These are phyloP conservation scores for Ennomos fuscantarius DNA, from an alignment of 2,888 invertebrate species.

Conservation along the genomic window DNA sequence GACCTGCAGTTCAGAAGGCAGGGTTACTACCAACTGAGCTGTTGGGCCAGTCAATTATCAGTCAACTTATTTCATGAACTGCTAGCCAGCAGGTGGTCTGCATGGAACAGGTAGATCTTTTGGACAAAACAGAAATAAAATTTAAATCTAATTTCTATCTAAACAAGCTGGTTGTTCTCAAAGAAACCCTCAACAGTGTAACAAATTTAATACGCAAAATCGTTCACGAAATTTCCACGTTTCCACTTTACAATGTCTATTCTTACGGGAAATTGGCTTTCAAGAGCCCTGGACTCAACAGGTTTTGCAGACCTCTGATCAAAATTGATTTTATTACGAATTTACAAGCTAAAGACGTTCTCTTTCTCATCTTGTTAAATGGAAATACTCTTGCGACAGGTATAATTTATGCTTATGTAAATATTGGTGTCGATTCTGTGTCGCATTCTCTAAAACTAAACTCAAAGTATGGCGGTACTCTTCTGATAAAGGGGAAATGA, in stretches of 20 bases:
- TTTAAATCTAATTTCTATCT: background rate
- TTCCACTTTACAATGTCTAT: conserved; percentile 34
- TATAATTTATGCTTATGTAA: too few species aligned
- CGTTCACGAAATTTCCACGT: conserved; percentile 30
- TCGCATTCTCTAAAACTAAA: too few species aligned
- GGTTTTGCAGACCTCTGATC: conserved; percentile 35
- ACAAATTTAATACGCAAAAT: conserved; percentile 27
- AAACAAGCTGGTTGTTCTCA: background rate
- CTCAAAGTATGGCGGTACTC: too few species aligned
- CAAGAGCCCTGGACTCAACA: conserved; percentile 33
- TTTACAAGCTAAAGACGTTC: conserved; percentile 14
- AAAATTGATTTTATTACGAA: conserved; percentile 30
- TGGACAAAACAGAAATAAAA: too few species aligned
- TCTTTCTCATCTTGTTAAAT: conserved; percentile 2
- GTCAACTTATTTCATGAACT: too few species aligned
- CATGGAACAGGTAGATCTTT: too few species aligned
- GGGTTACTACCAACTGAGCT: too few species aligned
- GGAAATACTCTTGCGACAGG: conserved; percentile 1
- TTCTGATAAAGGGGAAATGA: too few species aligned
- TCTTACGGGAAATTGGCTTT: conserved; percentile 39
- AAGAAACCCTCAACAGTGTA: conserved; percentile 14
- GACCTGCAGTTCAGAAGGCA: too few species aligned
- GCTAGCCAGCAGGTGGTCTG: too few species aligned
- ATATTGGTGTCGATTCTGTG: too few species aligned
- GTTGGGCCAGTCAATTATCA: too few species aligned